Evolutionary conservation across 2,888 invertebrate genomes (phyloP).

Genomic region (Calameuta pallipes): DNA sequence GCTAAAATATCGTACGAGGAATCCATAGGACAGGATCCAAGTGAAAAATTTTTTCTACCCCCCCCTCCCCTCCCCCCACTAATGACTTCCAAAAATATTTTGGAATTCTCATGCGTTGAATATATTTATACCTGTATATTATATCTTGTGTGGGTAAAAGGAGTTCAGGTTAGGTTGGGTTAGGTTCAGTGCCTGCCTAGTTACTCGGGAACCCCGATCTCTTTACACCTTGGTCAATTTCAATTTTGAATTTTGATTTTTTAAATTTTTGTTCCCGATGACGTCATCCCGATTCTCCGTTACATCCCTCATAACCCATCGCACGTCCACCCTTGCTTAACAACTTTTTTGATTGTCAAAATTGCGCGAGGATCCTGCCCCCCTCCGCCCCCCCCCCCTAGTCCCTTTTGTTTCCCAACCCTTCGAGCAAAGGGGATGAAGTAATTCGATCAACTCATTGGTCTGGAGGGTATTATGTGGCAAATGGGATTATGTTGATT

Average conservation of each 20-base stretch:
- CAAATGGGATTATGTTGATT: not conserved
- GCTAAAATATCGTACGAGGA: too few relatives aligned
- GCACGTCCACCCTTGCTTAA: not conserved
- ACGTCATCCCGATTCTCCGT: not conserved
- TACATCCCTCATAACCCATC: not conserved
- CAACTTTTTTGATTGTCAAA: not conserved
- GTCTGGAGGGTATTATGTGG: not conserved
- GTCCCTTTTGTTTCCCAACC: not conserved
- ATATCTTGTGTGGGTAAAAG: not conserved
- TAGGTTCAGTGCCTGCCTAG: not conserved
- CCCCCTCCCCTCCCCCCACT: too few relatives aligned
- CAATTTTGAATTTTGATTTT: not conserved
- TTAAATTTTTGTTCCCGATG: not conserved
- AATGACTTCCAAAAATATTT: not conserved
- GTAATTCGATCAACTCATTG: not conserved
- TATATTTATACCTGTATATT: not conserved
- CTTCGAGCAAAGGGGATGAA: not conserved
- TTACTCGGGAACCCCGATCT: not conserved
- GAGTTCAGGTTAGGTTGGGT: not conserved
- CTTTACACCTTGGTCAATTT: not conserved
- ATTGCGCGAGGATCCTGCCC: not conserved
- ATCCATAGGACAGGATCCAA: too few relatives aligned
- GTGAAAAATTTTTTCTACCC: not conserved
- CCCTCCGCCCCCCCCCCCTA: not conserved
- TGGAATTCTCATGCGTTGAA: not conserved